phyloP scores from a whole-genome alignment of 2,888 invertebrate genomes.

The Limnephilus marmoratus region DNA sequence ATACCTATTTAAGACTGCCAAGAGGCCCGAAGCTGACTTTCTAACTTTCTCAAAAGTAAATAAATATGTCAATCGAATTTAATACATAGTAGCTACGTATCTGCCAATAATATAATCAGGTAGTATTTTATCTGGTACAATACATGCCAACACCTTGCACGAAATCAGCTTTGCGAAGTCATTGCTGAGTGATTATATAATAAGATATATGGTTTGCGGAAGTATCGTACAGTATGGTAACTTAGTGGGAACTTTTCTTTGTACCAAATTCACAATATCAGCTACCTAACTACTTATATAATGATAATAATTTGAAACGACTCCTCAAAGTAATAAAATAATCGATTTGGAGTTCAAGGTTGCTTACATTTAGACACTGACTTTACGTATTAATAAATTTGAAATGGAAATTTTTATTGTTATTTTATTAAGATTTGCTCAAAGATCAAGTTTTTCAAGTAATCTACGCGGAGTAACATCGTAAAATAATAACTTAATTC shows the following conservation, averaged over 20 bases:
- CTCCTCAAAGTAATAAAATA: neutral
- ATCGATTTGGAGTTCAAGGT: neutral
- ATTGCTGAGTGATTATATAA: neutral
- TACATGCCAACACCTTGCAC: neutral
- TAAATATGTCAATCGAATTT: neutral
- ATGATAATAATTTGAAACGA: neutral
- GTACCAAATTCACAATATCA: neutral
- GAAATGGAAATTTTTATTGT: neutral
- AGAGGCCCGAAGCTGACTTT: neutral
- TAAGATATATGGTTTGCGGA: neutral
- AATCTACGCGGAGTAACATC: neutral
- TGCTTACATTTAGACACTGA: neutral
- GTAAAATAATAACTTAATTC: neutral
- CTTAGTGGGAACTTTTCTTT: neutral
- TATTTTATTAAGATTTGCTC: neutral
- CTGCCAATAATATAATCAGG: neutral
- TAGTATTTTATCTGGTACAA: neutral
- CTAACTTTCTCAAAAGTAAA: slow-evolving; percentile 2
- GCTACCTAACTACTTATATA: too few relatives aligned
- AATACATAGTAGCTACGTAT: neutral
- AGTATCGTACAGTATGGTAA: neutral
- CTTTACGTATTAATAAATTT: neutral
- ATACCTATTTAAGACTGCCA: neutral
- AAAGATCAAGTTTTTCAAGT: neutral
- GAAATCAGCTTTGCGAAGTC: neutral